Conservation (phyloP, 2,113 vertebrate species). For the Grantiella picta region DNA sequence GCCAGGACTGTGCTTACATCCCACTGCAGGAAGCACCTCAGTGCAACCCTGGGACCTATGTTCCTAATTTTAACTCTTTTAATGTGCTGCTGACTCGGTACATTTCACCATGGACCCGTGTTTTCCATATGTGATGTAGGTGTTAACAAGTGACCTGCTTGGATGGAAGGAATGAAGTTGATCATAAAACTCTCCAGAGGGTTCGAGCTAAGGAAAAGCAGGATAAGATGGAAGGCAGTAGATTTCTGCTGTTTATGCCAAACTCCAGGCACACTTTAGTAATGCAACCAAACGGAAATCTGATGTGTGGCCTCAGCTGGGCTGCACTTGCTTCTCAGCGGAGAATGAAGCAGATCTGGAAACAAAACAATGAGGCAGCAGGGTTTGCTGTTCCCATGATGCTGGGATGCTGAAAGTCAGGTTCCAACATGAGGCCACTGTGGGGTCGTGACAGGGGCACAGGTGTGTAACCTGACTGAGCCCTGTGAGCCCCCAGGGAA, state of each 20-base stretch:
- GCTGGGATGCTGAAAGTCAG: background rate
- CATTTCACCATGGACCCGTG: background rate
- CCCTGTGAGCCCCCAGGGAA: too few relatives aligned
- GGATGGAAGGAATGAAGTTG: background rate
- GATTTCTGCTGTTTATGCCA: background rate
- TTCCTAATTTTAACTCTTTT: background rate
- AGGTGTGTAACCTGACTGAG: background rate
- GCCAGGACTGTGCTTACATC: background rate
- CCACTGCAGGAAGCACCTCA: background rate
- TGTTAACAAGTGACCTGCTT: background rate
- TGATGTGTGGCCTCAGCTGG: fast-evolving
- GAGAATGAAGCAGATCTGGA: background rate
- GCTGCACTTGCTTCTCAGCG: background rate
- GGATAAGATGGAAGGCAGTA: background rate
- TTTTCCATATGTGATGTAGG: background rate
- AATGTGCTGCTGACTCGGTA: fast-evolving
- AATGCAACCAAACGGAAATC: background rate
- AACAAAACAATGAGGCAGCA: background rate
- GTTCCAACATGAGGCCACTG: fast-evolving
- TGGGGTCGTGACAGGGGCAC: fast-evolving
- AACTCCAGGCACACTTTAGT: background rate
- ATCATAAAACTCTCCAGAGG: background rate
- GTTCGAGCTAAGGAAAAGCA: background rate
- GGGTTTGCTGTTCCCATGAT: background rate
- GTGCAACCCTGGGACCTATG: fast-evolving